Evolutionary conservation across 2,113 vertebrate species (phyloP), one percentile per base, ranked within the genome.

Genomic region (Leptobrachium ailaonicum): DNA sequence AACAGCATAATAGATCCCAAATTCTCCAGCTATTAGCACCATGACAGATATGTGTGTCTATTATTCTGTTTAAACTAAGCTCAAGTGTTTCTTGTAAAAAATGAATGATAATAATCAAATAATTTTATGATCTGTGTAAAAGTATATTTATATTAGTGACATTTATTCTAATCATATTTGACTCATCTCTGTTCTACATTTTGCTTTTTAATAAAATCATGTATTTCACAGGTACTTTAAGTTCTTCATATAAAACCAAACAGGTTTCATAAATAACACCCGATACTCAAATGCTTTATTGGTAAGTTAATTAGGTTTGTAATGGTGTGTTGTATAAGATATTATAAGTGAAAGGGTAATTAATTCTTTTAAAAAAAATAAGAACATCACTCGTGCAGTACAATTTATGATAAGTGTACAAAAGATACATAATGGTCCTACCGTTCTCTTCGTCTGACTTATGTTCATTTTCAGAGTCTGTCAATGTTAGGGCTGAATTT

Each of bases 401-500:
- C 50, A 81, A 60, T 62, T 81, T 67, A 40, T n/a, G 54, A 73
- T 45, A 40, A 70, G 53, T 82, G 86, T 7, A 56, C 0, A 82
- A 0, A 8, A 20, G 82, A 85, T 82, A 75, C 83, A 76, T 60
- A 50, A 50, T 5, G 77, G 80, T 62, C 95, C 90, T 96, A 96
- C 96, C 96, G 63, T 95, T 95, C 80, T 98, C 95, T 20, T 97
- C 95, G 14, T 98, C 95, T 0, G 96, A 98, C 89, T 96, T 96
- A 77, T 95, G 96, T 41, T 96, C 96, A 58, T 98, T 97, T 83
- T 98, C 96, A 0, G 96, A 98, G 87, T 97, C 97, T 0, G 96
- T 98, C 79, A 97, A 92, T 0, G 96, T 97, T 69, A 98, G 95
- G 0, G 95, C 95, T 0, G 96, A 98, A 89, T 96, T 98, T 82